Conservation (phyloP, 2,888 invertebrate genomes). For the Pseudococcus longispinus region DNA sequence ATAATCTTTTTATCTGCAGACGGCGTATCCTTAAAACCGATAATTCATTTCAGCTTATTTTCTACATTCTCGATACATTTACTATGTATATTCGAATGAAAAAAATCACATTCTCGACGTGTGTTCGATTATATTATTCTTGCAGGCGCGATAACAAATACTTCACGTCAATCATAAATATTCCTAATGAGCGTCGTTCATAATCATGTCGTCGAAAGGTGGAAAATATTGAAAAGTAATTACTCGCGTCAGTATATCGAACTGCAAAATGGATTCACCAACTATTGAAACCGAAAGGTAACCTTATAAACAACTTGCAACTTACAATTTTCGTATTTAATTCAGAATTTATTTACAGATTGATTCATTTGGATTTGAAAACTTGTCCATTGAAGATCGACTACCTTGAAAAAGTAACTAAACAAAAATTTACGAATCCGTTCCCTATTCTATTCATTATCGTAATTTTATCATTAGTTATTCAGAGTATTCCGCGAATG, state of each 20-base stretch:
- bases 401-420: slow-evolving; percentile 67
- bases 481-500: slow-evolving; percentile 70
- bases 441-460: neutral
- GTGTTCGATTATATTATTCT: neutral
- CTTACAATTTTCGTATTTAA: neutral
- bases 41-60: neutral
- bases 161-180: neutral
- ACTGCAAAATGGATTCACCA: slow-evolving; percentile 3
- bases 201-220: neutral
- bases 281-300: neutral
- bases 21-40: neutral
- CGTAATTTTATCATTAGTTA: slow-evolving; percentile 64
- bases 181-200: neutral
- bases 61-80: neutral
- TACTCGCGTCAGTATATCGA: neutral
- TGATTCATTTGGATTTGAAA: slow-evolving; percentile 79
- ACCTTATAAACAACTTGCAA: neutral
- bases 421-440: neutral
- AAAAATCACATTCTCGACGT: neutral
- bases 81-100: neutral
- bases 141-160: neutral
- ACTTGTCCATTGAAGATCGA: slow-evolving; percentile 74
- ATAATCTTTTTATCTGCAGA: neutral
- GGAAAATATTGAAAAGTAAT: neutral
- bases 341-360: slow-evolving; percentile 60